phyloP scores from a whole-genome alignment of 2,113 vertebrate genomes.

The Podarcis raffonei region DNA sequence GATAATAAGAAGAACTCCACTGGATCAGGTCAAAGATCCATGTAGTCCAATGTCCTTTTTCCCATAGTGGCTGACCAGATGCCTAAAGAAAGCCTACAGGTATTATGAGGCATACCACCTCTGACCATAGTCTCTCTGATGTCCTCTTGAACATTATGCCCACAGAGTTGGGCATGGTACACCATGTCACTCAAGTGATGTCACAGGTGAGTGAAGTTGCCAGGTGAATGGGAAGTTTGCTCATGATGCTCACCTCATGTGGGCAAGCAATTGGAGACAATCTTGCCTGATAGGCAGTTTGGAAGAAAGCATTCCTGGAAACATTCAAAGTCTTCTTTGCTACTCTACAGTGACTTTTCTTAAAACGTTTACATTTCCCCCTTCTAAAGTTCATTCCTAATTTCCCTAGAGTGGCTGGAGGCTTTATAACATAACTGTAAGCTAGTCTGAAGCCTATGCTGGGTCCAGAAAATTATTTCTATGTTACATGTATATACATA shows the following conservation, averaged over 20 bases:
- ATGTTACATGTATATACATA: neutral
- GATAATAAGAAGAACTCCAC: too few species aligned
- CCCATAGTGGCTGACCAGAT: too few species aligned
- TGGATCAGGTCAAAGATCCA: too few species aligned
- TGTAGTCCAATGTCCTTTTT: too few species aligned
- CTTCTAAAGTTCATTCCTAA: neutral
- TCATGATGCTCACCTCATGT: neutral
- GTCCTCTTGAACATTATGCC: constrained; percentile 21
- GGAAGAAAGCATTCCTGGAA: neutral
- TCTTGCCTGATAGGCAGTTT: neutral
- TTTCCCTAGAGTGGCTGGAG: neutral
- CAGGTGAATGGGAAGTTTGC: neutral
- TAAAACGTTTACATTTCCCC: neutral
- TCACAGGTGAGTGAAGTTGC: neutral
- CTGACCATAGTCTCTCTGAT: too few species aligned
- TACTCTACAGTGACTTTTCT: neutral
- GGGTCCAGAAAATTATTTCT: neutral
- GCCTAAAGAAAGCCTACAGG: too few species aligned
- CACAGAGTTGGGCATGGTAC: neutral
- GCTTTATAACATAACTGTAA: neutral
- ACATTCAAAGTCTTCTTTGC: neutral
- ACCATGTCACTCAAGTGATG: neutral
- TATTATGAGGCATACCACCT: too few species aligned
- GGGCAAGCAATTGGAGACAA: neutral
- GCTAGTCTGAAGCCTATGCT: neutral